Evolutionary conservation across 2,797 vertebrate genomes (phyloP).

Genomic region (Tarsius wallacei): DNA sequence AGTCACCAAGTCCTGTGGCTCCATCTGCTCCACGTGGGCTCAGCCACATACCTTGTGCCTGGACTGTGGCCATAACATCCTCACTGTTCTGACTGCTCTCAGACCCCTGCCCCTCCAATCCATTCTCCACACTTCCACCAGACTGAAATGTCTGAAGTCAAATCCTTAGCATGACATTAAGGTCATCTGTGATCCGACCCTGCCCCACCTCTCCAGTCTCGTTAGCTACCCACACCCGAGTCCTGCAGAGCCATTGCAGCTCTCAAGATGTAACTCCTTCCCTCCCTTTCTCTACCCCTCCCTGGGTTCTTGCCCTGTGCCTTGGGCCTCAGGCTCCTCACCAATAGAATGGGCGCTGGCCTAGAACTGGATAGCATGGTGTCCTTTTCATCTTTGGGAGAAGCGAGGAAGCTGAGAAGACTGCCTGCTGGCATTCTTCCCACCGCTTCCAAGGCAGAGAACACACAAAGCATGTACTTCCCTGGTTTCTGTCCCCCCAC

Average conservation of each 20-base stretch:
- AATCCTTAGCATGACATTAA: not conserved
- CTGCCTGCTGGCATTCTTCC: not conserved
- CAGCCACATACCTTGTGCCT: fast-evolving
- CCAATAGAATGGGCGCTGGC: not conserved
- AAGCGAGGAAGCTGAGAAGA: not conserved
- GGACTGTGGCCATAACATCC: not conserved
- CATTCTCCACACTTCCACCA: not conserved
- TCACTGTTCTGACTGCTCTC: fast-evolving
- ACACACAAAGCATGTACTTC: not conserved
- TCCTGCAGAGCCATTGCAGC: not conserved
- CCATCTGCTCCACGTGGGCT: not conserved
- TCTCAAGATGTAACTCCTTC: not conserved
- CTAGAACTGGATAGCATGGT: not conserved
- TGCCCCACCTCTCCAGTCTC: not conserved
- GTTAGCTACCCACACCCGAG: not conserved
- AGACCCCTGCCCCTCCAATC: not conserved
- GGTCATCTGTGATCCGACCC: no score
- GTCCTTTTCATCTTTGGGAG: not conserved
- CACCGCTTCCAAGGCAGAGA: fast-evolving
- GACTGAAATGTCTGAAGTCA: not conserved
- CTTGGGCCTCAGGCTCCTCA: not conserved
- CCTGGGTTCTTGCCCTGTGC: not conserved
- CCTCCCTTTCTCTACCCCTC: not conserved
- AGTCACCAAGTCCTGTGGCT: not conserved
- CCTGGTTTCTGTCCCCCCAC: not conserved